These are phyloP conservation scores for Ophiothrix spiculata DNA, from an alignment of 35 echinoderm and acorn worm species.

Conservation along the genomic window DNA sequence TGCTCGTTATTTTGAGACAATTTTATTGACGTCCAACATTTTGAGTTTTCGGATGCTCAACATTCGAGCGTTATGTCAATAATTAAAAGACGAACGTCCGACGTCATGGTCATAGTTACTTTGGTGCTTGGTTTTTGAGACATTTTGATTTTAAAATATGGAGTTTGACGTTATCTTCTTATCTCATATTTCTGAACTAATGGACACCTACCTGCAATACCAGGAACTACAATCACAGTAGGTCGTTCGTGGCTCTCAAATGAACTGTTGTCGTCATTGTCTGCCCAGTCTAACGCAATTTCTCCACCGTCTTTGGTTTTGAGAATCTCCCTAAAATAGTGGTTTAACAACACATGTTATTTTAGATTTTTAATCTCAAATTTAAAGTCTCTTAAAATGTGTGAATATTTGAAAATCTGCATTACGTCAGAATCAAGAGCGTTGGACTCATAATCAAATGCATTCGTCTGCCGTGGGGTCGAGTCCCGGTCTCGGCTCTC, in stretches of 20 bases:
- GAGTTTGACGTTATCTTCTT: no score
- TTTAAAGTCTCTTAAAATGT: background rate
- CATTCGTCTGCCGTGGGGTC: background rate
- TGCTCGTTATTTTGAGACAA: no score
- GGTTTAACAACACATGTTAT: no score
- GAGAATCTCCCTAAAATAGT: background rate
- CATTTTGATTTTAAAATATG: no score
- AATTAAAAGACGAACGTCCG: no score
- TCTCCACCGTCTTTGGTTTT: background rate
- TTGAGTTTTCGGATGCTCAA: no score
- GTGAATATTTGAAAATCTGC: background rate
- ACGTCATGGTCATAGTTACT: no score
- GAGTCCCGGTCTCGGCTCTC: background rate
- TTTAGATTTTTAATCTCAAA: no score
- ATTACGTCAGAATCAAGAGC: background rate
- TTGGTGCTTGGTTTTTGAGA: no score
- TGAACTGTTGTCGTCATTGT: background rate
- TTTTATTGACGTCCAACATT: no score
- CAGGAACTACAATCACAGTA: background rate
- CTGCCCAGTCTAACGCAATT: background rate
- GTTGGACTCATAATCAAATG: background rate
- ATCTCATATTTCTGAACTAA: no score
- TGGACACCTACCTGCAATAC: background rate
- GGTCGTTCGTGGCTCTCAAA: background rate
- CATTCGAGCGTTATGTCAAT: no score